Evolutionary conservation across 2,888 invertebrate genomes (phyloP).

Genomic region (Tinea pellionella): DNA sequence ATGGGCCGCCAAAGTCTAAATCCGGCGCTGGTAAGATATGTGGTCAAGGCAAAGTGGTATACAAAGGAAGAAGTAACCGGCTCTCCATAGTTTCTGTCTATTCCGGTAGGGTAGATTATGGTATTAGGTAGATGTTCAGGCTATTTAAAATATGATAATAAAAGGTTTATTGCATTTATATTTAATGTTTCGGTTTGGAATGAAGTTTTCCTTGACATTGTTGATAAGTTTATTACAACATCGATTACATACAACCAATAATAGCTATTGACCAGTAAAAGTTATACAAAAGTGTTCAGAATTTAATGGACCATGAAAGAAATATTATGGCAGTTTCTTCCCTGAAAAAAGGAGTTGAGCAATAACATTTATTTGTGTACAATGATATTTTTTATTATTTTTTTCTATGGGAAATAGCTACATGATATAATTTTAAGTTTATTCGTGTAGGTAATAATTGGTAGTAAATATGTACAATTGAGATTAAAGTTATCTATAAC

Average conservation of each 20-base stretch:
- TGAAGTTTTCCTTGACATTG: not conserved
- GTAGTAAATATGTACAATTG: too few relatives aligned
- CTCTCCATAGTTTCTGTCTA: too few relatives aligned
- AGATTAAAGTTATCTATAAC: too few relatives aligned
- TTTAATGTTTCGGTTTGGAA: not conserved
- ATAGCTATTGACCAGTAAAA: slow-evolving; percentile 4
- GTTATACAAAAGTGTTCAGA: slow-evolving; percentile 5
- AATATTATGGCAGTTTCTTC: slow-evolving; percentile 12
- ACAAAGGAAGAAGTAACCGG: too few relatives aligned
- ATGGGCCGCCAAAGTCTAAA: too few relatives aligned
- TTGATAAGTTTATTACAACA: not conserved
- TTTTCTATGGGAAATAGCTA: not conserved
- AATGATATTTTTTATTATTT: not conserved
- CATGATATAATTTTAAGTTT: not conserved
- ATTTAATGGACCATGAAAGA: slow-evolving; percentile 12
- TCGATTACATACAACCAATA: not conserved
- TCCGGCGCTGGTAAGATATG: too few relatives aligned
- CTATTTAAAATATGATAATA: too few relatives aligned
- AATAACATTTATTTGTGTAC: not conserved
- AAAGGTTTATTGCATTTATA: not conserved
- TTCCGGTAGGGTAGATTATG: too few relatives aligned
- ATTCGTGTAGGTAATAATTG: too few relatives aligned
- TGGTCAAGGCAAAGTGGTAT: too few relatives aligned
- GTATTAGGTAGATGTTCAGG: too few relatives aligned
- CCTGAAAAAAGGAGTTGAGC: not conserved